Evolutionary conservation across 2,888 invertebrate species (phyloP).

Genomic region (Aethes cnicana): DNA sequence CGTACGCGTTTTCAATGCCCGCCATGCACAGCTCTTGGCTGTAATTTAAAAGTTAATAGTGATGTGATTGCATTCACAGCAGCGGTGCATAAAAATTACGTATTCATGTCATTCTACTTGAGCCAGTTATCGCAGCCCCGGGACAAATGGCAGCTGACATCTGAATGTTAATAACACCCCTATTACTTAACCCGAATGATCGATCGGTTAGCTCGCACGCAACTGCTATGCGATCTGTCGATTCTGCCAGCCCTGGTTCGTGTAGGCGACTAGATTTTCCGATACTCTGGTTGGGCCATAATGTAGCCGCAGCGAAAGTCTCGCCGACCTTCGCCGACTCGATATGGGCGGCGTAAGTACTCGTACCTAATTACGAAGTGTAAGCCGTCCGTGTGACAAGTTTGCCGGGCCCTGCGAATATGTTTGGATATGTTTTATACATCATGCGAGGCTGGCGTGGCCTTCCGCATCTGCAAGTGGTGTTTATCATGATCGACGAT

Average conservation of each 20-base stretch:
- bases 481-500: constrained; percentile 14
- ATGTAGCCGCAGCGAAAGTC: constrained; percentile 75
- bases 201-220: constrained; percentile 12
- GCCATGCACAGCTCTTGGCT: not conserved
- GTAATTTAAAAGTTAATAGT: too few species aligned
- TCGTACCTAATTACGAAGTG: constrained; percentile 58
- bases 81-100: constrained; percentile 4
- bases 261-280: constrained; percentile 76
- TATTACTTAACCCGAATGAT: constrained; percentile 14
- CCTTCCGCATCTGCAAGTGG: constrained; percentile 26
- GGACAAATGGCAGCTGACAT: constrained; percentile 6
- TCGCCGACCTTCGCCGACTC: constrained; percentile 75
- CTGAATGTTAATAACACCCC: constrained; percentile 18
- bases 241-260: constrained; percentile 39
- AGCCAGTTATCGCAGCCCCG: constrained; percentile 1
- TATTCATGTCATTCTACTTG: constrained; percentile 3
- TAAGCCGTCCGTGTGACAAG: constrained; percentile 26
- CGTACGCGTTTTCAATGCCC: constrained; percentile 8
- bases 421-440: constrained; percentile 37
- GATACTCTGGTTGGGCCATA: constrained; percentile 63
- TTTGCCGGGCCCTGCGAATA: constrained; percentile 14
- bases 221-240: constrained; percentile 5
- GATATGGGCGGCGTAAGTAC: constrained; percentile 71
- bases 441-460: constrained; percentile 31
- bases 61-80: too few species aligned